Conservation (phyloP, 30 jellyfish, hydroid and myxozoan species). For the Turritopsis rubra region DNA sequence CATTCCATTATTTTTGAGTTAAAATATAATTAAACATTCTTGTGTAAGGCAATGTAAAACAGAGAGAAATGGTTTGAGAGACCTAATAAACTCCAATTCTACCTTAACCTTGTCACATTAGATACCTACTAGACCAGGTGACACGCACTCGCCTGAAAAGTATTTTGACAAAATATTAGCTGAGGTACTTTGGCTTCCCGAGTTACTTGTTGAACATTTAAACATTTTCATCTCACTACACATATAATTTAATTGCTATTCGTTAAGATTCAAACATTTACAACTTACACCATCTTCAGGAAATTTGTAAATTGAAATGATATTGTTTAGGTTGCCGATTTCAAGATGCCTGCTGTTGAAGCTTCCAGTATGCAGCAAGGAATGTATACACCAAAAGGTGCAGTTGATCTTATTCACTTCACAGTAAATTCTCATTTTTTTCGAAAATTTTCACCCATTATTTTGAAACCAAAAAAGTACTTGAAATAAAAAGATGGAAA, state of each 20-base stretch:
- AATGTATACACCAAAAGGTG: constrained; percentile 70
- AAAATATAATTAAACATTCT: no score
- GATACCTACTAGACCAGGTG: constrained; percentile 69
- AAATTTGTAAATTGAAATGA: not conserved
- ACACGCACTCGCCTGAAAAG: constrained; percentile 28
- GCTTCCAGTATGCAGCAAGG: constrained; percentile 78
- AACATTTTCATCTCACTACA: no score
- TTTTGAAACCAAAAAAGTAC: no score
- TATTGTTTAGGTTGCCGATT: constrained; percentile 56
- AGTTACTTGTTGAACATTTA: not conserved
- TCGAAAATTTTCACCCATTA: no score
- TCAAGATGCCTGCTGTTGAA: constrained; percentile 55
- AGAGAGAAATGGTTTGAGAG: no score
- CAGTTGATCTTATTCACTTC: not conserved
- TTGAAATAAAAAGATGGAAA: no score
- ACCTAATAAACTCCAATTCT: no score
- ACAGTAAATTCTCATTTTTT: not conserved
- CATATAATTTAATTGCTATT: no score
- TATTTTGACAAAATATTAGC: constrained; percentile 40
- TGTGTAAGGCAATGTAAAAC: no score
- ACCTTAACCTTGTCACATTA: not conserved
- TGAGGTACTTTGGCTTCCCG: constrained; percentile 33
- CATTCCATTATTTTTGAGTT: no score
- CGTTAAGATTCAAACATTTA: no score
- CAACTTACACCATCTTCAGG: no score